Conservation (phyloP, 2,113 vertebrate species). For the Muntiacus reevesi region DNA sequence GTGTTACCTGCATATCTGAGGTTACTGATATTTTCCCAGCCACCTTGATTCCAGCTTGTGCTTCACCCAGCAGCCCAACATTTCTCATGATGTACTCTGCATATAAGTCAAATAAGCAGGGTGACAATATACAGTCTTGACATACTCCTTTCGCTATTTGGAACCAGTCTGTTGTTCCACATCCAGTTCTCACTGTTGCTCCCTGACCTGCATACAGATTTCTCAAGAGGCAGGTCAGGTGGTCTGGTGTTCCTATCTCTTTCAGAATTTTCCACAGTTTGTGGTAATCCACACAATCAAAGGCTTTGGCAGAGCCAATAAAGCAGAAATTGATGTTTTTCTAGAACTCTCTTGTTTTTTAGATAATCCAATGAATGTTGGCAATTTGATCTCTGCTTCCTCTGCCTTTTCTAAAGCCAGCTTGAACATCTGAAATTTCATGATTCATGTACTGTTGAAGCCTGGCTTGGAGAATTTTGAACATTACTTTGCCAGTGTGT, state of each 20-base stretch:
- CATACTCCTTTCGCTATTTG: neutral
- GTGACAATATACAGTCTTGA: neutral
- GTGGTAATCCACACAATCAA: neutral
- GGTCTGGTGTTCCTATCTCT: neutral
- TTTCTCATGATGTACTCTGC: neutral
- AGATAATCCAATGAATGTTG: accelerated
- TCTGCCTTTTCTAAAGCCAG: neutral
- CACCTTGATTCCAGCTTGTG: neutral
- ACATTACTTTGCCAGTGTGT: neutral
- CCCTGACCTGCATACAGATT: neutral
- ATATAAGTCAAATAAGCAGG: neutral
- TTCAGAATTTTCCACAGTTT: neutral
- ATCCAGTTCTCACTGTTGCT: neutral
- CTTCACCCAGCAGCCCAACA: neutral
- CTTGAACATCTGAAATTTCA: neutral
- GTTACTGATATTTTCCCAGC: neutral
- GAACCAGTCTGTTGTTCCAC: neutral
- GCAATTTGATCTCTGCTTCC: neutral
- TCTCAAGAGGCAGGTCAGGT: neutral
- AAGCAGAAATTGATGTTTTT: neutral
- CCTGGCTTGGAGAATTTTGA: neutral
- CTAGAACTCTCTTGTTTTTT: neutral
- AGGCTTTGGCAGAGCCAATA: neutral
- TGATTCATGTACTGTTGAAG: neutral
- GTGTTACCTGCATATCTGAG: neutral